Conservation (phyloP, 2,797 vertebrate species). For the Gambelia wislizenii region DNA sequence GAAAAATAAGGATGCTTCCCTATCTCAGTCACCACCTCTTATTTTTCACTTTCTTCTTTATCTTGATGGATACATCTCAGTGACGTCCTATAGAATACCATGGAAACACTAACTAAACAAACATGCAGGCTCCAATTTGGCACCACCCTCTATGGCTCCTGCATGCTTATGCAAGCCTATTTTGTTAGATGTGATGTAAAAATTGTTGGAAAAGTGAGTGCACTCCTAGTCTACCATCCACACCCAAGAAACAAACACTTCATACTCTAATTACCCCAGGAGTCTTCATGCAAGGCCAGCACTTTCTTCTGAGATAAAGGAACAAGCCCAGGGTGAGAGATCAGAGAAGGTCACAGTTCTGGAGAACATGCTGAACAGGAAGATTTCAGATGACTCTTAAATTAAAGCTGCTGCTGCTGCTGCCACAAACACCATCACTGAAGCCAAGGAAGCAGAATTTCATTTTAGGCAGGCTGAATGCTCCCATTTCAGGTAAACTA, state of each 20-base stretch:
- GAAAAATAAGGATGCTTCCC: not conserved
- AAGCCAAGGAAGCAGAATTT: not conserved
- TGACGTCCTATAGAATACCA: not conserved
- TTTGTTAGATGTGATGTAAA: not conserved
- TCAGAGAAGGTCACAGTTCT: not conserved
- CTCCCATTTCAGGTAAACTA: not conserved
- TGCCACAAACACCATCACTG: not conserved
- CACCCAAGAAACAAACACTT: constrained; percentile 5
- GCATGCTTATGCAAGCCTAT: not conserved
- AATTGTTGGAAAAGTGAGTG: not conserved
- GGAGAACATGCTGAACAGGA: not conserved
- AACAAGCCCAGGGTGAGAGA: not conserved
- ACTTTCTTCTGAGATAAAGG: not conserved
- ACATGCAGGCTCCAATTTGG: not conserved
- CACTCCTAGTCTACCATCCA: not conserved
- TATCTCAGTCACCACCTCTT: not conserved
- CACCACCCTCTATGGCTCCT: not conserved
- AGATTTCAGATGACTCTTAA: not conserved
- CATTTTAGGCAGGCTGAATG: not conserved
- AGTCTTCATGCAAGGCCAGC: not conserved
- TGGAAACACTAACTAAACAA: constrained; percentile 5
- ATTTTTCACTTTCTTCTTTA: not conserved
- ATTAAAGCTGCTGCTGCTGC: not conserved
- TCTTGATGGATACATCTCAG: not conserved
- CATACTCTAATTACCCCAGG: not conserved